Conservation (phyloP, 2,113 vertebrate species). For the Burhinus bistriatus region DNA sequence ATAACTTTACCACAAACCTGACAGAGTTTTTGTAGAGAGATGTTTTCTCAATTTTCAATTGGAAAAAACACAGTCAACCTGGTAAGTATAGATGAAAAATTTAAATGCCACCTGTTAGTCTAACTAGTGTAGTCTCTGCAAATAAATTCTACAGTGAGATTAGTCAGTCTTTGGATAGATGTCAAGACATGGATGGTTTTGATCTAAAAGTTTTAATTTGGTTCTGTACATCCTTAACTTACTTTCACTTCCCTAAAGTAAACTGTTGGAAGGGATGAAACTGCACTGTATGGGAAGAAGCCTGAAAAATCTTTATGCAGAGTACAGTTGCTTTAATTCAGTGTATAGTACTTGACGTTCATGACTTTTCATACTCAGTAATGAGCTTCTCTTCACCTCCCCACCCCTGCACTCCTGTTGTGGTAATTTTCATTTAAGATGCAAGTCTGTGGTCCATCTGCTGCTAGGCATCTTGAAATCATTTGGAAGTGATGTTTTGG, state of each 20-base stretch:
- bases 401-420: neutral
- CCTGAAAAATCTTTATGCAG: neutral
- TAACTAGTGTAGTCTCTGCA: neutral
- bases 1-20: neutral
- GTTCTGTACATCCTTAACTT: neutral
- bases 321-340: neutral
- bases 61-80: too few species aligned
- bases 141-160: neutral
- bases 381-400: neutral
- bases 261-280: neutral
- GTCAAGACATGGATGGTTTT: neutral
- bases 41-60: too few species aligned
- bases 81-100: neutral
- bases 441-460: neutral
- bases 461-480: neutral
- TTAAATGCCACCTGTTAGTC: neutral
- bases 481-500: neutral
- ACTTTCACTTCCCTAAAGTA: neutral
- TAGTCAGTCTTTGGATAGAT: neutral
- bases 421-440: neutral
- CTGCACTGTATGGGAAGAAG: neutral
- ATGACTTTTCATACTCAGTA: neutral
- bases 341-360: neutral
- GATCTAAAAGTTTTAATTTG: slow-evolving; percentile 1
- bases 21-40: neutral